phyloP scores from a whole-genome alignment of 92 coral and sea anemone genomes.

The Meandrina meandrites region DNA sequence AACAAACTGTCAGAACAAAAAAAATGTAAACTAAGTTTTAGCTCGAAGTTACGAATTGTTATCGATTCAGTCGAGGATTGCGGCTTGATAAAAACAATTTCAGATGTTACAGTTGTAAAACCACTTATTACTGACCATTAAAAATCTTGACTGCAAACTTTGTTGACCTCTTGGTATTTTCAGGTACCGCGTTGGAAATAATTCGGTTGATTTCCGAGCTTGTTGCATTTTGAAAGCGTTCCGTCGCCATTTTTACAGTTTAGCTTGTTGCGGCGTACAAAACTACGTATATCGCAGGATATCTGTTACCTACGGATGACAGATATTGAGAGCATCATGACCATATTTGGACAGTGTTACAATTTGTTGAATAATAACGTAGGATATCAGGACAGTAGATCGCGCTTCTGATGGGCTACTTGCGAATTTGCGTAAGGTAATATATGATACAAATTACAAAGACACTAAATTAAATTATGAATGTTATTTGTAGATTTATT shows the following conservation, averaged over 20 bases:
- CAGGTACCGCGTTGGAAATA: neutral
- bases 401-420: too few species aligned
- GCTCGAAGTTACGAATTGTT: too few species aligned
- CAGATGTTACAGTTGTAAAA: neutral
- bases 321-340: neutral
- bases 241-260: neutral
- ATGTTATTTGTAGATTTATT: too few species aligned
- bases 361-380: too few species aligned
- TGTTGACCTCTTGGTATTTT: neutral
- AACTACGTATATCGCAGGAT: conserved; percentile 11
- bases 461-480: too few species aligned
- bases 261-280: too few species aligned
- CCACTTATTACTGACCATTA: neutral
- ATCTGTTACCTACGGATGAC: conserved; percentile 3
- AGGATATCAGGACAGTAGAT: too few species aligned
- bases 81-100: neutral
- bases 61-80: neutral
- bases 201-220: conserved; percentile 1
- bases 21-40: too few species aligned
- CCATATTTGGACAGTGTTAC: too few species aligned
- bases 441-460: too few species aligned
- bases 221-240: neutral
- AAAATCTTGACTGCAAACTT: conserved; percentile 19
- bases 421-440: too few species aligned
- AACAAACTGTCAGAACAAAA: too few species aligned